Evolutionary conservation across 2,888 invertebrate genomes (phyloP).

Genomic region (Habrosyne pyritoides): DNA sequence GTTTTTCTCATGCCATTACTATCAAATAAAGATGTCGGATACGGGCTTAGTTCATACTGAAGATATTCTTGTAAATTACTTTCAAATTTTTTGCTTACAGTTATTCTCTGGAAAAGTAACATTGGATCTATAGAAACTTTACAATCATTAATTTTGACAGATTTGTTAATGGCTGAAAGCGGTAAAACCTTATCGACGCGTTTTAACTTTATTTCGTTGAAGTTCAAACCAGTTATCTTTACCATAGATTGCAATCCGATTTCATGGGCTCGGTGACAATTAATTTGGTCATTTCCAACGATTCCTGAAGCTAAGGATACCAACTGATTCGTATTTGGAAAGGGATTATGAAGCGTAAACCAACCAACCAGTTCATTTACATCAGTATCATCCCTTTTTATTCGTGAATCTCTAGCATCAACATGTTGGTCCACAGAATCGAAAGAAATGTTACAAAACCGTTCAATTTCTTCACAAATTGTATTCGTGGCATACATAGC

Average conservation of each 20-base stretch:
- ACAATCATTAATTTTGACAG: constrained; percentile 46
- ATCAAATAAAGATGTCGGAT: constrained; percentile 33
- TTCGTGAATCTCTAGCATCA: constrained; percentile 50
- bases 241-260: constrained; percentile 32
- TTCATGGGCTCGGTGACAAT: constrained; percentile 37
- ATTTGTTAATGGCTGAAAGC: constrained; percentile 40
- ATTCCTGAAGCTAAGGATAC: constrained; percentile 30
- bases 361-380: constrained; percentile 21
- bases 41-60: constrained; percentile 35
- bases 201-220: constrained; percentile 46
- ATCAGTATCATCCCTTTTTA: constrained; percentile 33
- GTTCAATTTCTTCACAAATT: constrained; percentile 33
- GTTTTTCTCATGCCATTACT: constrained; percentile 33
- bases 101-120: constrained; percentile 47
- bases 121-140: constrained; percentile 41
- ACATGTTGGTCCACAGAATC: constrained; percentile 54
- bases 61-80: constrained; percentile 36
- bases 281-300: constrained; percentile 33
- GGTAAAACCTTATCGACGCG: constrained; percentile 44
- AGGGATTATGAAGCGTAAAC: constrained; percentile 21
- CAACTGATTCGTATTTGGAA: constrained; percentile 20
- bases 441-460: constrained; percentile 35
- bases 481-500: constrained; percentile 37
- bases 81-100: constrained; percentile 32
- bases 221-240: constrained; percentile 32